Evolutionary conservation across 2,888 invertebrate genomes (phyloP), one percentile per base, ranked within the genome.

Genomic region (Mechanitis messenoides): DNA sequence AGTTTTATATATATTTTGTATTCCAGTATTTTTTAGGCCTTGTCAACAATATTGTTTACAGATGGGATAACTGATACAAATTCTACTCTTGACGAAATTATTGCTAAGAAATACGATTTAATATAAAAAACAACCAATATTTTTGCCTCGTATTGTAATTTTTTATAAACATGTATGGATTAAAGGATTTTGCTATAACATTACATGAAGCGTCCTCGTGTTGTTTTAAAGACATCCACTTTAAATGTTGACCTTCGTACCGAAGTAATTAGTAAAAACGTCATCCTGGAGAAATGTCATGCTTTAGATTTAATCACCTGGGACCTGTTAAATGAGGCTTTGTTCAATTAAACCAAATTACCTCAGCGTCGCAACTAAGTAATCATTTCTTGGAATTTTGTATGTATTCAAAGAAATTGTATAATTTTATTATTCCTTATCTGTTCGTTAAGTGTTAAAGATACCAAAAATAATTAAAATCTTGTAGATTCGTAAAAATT

Each of bases 261-360:
- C 65, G 61, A 63, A 63, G 65, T 63, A 63, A 67, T 67, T 63
- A 67, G 50, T 59, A 62, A 57, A 58, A 63, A 61, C 53, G 20
- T 45, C 35, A 59, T 53, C 62, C 57, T 55, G n/a, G 33, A 50
- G 42, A 28, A 55, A 60, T 55, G 56, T 64, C 55, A 59, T 31
- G 57, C 62, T 57, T 45, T 50, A 46, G 59, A 38, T 59, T 60
- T 53, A 58, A 58, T 54, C 63, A 50, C 55, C 55, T 31, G 63
- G 57, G 63, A 60, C 58, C 58, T 46, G 53, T 57, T 50, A 47
- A 57, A 47, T 53, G 54, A 60, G 63, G 45, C 59, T 63, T 60
- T 53, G 46, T 33, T 53, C 56, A 53, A 63, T 63, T 63, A 63
- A 53, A 56, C 60, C 45, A 45, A 57, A 57, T 33, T 42, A 57